These are phyloP conservation scores for Habropoda laboriosa DNA, from an alignment of 1,140 invertebrate species.

Conservation along the genomic window DNA sequence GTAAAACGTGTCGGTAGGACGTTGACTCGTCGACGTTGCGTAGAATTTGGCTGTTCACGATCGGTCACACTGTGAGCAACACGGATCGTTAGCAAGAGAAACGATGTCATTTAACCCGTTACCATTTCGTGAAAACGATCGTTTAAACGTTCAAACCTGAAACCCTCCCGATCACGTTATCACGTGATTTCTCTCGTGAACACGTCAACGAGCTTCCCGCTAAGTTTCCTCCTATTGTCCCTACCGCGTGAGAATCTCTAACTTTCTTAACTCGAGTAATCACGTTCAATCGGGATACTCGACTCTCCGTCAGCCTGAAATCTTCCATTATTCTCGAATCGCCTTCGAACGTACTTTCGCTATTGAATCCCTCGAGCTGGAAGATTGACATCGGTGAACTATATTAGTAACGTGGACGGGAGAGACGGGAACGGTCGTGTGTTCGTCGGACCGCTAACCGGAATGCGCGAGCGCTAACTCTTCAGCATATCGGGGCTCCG, in stretches of 20 bases:
- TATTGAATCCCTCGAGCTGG: background rate
- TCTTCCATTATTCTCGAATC: background rate
- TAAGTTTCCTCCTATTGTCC: too few relatives aligned
- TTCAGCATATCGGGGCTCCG: conserved; percentile 47
- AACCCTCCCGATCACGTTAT: too few relatives aligned
- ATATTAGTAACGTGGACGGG: conserved; percentile 21
- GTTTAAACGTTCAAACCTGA: background rate
- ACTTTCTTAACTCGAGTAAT: conserved; percentile 4
- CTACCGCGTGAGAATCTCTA: conserved; percentile 28
- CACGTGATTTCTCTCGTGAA: background rate
- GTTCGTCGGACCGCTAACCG: conserved; percentile 69
- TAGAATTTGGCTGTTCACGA: background rate
- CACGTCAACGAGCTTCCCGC: background rate
- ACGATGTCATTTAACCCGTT: background rate
- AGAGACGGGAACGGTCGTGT: conserved; percentile 43
- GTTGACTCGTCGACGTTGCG: background rate
- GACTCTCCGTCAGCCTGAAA: background rate
- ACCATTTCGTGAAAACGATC: background rate
- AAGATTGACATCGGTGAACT: conserved; percentile 32
- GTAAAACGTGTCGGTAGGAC: conserved; percentile 11
- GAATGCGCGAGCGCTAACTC: conserved; percentile 66
- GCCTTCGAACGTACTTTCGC: too few relatives aligned
- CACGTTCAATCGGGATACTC: background rate
- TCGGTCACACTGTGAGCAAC: background rate
- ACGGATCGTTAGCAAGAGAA: background rate